Conservation (phyloP, 2,113 vertebrate species). For the Agelaius tricolor region DNA sequence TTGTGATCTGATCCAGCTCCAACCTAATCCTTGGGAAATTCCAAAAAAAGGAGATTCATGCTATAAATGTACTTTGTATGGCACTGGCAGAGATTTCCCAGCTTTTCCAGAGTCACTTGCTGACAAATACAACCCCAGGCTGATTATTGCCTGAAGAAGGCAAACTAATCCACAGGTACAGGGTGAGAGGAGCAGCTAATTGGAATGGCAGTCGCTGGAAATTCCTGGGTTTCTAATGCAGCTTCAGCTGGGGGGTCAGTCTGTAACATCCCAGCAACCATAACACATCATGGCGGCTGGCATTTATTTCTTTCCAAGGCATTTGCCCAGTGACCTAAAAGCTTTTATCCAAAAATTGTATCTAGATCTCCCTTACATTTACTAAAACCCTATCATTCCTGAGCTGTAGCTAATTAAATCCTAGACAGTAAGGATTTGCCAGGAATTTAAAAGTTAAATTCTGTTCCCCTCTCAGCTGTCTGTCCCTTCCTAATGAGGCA, state of each 20-base stretch:
- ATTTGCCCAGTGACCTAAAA: background rate
- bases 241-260: background rate
- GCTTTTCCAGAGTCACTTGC: background rate
- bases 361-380: background rate
- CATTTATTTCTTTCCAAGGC: background rate
- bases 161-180: background rate
- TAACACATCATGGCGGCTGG: background rate
- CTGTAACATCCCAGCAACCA: background rate
- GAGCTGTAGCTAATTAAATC: background rate
- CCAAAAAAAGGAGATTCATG: background rate
- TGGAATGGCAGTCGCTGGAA: background rate
- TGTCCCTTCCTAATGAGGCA: background rate
- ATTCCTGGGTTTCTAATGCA: background rate
- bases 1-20: background rate
- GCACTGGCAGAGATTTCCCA: background rate
- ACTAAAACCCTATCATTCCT: background rate
- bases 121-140: background rate
- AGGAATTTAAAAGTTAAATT: background rate
- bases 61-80: background rate
- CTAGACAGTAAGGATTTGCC: background rate
- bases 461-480: background rate
- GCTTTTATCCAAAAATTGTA: background rate
- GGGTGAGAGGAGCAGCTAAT: background rate
- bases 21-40: background rate
- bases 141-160: conserved; percentile 6